These are phyloP conservation scores for Neotoxoptera formosana DNA, from an alignment of 1,140 invertebrate genomes.

Conservation along the genomic window DNA sequence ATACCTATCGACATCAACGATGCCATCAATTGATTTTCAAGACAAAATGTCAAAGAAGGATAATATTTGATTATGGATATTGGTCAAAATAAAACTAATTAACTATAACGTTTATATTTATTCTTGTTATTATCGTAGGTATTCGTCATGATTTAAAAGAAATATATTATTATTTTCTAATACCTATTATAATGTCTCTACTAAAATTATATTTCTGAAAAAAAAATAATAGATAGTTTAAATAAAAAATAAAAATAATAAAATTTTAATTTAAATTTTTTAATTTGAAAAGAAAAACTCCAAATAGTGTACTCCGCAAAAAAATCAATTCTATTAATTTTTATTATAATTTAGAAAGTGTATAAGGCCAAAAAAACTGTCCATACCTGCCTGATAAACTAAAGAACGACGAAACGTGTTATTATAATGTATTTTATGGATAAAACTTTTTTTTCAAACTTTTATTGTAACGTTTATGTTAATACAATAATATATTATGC, in stretches of 20 bases:
- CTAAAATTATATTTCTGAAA: neutral
- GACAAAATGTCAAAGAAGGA: neutral
- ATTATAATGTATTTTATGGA: neutral
- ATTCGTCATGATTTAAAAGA: neutral
- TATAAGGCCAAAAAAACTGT: neutral
- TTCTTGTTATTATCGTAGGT: neutral
- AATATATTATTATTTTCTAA: neutral
- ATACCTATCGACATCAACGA: neutral
- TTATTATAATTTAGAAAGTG: too few relatives aligned
- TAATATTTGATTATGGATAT: neutral
- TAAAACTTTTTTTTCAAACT: neutral
- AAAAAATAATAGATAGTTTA: neutral
- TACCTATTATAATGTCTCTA: neutral
- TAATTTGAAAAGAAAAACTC: too few relatives aligned
- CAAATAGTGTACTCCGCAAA: too few relatives aligned
- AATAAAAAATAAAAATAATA: too few relatives aligned
- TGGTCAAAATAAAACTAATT: neutral
- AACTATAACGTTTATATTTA: neutral
- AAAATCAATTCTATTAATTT: too few relatives aligned
- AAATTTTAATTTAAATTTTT: too few relatives aligned
- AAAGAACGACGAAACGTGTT: neutral
- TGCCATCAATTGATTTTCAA: neutral
- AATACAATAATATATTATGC: neutral
- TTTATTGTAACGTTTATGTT: neutral
- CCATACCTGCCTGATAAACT: neutral